Conservation (phyloP, 1,140 invertebrate genomes). For the Chrysomallon squamiferum region DNA sequence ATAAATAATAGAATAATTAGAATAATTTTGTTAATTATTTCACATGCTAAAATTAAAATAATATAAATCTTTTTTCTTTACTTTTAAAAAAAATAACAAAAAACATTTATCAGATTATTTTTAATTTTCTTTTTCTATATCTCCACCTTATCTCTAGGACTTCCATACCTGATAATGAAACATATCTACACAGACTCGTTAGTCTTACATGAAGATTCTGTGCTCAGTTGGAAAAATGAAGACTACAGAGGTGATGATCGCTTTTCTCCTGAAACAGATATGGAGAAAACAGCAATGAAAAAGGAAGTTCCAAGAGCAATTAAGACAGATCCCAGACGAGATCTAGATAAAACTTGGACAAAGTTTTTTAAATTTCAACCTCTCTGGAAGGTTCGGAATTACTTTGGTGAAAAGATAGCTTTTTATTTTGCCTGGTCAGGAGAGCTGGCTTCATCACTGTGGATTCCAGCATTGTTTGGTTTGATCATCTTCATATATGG, state of each 20-base stretch:
- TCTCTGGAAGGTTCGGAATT: conserved; percentile 62
- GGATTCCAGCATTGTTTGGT: conserved; percentile 63
- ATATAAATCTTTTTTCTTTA: too few relatives aligned
- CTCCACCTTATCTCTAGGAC: conserved; percentile 41
- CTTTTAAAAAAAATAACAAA: too few relatives aligned
- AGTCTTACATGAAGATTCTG: conserved; percentile 59
- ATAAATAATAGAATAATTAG: too few relatives aligned
- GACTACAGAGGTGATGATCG: conserved; percentile 14
- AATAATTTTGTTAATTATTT: too few relatives aligned
- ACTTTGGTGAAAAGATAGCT: conserved; percentile 65
- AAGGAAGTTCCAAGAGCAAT: neutral
- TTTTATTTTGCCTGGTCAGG: conserved; percentile 66
- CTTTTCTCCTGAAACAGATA: conserved; percentile 1
- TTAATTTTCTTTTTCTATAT: too few relatives aligned
- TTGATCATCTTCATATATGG: conserved; percentile 62
- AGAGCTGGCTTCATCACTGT: conserved; percentile 54
- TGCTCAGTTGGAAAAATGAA: conserved; percentile 17
- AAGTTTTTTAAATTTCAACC: conserved; percentile 59
- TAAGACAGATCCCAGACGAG: conserved; percentile 35
- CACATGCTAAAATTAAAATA: too few relatives aligned
- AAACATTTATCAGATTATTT: too few relatives aligned
- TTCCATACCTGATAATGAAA: conserved; percentile 59
- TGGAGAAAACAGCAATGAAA: neutral
- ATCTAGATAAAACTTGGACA: conserved; percentile 54
- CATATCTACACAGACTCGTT: conserved; percentile 57